These are phyloP conservation scores for Diploptera punctata DNA, from an alignment of 2,888 invertebrate species.

Conservation along the genomic window DNA sequence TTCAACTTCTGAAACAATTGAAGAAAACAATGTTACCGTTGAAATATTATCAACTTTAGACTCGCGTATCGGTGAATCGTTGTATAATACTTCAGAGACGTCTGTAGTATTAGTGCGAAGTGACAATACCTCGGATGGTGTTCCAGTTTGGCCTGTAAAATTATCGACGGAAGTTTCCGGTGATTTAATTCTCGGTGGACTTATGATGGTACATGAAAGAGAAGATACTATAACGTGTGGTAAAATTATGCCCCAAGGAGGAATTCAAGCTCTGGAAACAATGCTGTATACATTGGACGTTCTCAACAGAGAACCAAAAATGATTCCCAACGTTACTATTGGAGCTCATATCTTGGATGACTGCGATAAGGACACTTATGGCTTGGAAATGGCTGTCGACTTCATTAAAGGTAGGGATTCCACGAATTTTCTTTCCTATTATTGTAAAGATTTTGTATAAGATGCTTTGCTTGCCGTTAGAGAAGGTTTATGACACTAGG, in stretches of 20 bases:
- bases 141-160: constrained; percentile 76
- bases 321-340: constrained; percentile 77
- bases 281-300: constrained; percentile 91
- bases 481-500: no score
- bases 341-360: constrained; percentile 93
- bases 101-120: neutral
- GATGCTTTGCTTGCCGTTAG: no score
- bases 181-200: constrained; percentile 85
- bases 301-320: constrained; percentile 68
- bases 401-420: constrained; percentile 96
- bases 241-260: no score
- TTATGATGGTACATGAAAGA: constrained; percentile 95
- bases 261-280: constrained; percentile 87
- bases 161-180: constrained; percentile 88
- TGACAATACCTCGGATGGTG: neutral
- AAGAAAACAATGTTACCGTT: neutral
- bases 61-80: neutral
- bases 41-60: neutral
- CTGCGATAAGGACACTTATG: constrained; percentile 95
- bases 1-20: neutral
- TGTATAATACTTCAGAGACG: neutral
- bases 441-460: no score
- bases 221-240: constrained; percentile 89
- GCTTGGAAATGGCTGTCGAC: constrained; percentile 94
- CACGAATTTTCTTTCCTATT: no score